Evolutionary conservation across 2,888 invertebrate species (phyloP), one percentile per base, ranked within the genome.

Genomic region (Phorcus lineatus): DNA sequence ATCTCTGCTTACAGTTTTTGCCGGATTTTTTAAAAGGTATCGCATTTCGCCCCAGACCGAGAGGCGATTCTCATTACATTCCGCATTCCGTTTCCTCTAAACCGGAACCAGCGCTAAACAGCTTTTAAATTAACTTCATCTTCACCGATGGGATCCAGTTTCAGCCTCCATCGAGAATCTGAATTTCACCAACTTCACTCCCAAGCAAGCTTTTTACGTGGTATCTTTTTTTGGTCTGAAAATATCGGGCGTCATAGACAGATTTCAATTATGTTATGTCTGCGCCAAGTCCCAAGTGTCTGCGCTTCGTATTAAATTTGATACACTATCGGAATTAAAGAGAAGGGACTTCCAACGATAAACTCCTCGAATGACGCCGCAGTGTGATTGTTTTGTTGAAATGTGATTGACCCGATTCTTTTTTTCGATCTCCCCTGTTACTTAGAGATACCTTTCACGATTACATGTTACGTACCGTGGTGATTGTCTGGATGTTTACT

Each of bases 101-200:
- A 62, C 62, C 62, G 62, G 62, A 62, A 62, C 62, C 28, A 62
- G 24, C 62, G 62, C 62, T 62, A 62, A 62, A 62, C 62, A 62
- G 62, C 62, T 62, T 62, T 62, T 62, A 62, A 62, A 62, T 62
- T 62, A 62, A 62, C 62, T 62, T 62, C 62, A 62, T 62, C 62
- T 62, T 62, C 62, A 28, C 11, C 62, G 16, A 22, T 9, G 28
- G 22, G 22, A 62, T 62, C 28, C 62, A 62, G 62, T 62, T 62
- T 62, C 62, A 24, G 28, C 62, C 62, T 24, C 28, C 28, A 28
- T 28, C 62, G 62, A 62, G 62, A 62, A 62, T 62, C 62, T 11
- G 62, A 28, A 17, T 62, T 62, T 62, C 28, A 28, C 28, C 62
- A 28, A 24, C 62, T 62, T 62, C 62, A 28, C 28, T 62, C 28